Evolutionary conservation across 2,888 invertebrate species (phyloP).

Genomic region (Lissonota sp.): DNA sequence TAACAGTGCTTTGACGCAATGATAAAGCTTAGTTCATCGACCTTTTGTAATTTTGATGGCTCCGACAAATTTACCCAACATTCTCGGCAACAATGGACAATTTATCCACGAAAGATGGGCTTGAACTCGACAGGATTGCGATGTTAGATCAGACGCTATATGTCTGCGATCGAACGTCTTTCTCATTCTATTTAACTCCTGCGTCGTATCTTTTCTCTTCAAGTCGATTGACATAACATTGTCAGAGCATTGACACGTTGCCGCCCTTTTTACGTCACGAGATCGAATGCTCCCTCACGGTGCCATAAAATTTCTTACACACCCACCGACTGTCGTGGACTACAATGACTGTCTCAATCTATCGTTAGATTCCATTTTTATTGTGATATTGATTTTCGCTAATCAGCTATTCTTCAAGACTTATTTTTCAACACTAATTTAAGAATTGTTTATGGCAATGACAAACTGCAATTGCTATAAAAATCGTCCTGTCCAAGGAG

Average conservation of each 20-base stretch:
- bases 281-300: constrained; percentile 1
- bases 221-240: constrained; percentile 1
- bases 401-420: too few relatives aligned
- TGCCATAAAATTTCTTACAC: constrained; percentile 6
- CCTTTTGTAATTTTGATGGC: too few relatives aligned
- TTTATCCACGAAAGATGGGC: constrained; percentile 1
- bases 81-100: constrained; percentile 2
- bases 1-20: too few relatives aligned
- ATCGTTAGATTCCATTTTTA: background rate
- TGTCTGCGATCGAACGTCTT: constrained; percentile 5
- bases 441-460: too few relatives aligned
- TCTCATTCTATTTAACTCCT: constrained; percentile 10
- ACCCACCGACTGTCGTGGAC: background rate
- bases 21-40: too few relatives aligned
- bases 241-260: background rate
- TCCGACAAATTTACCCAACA: too few relatives aligned
- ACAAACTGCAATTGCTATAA: too few relatives aligned
- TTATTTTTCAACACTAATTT: too few relatives aligned
- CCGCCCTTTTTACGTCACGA: constrained; percentile 16
- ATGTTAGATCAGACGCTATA: constrained; percentile 31
- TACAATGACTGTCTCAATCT: background rate
- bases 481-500: too few relatives aligned
- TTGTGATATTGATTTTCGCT: too few relatives aligned
- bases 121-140: background rate
- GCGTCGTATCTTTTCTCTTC: background rate